Evolutionary conservation across 2,113 vertebrate species (phyloP).

Genomic region (Hipposideros armiger): DNA sequence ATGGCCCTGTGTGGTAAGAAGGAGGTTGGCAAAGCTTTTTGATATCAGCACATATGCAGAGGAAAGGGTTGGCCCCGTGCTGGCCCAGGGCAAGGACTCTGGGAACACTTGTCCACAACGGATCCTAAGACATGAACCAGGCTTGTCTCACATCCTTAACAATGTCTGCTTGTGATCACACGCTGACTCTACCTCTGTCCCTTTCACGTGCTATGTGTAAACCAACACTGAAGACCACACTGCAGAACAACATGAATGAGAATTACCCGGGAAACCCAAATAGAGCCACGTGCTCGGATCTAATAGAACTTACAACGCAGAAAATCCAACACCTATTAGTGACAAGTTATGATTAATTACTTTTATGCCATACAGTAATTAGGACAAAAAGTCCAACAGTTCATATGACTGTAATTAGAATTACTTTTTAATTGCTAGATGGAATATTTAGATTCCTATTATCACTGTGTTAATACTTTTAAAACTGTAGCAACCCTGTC

Average conservation of each 20-base stretch:
- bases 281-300: background rate
- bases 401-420: slow-evolving; percentile 19
- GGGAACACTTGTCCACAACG: background rate
- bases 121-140: background rate
- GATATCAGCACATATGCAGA: background rate
- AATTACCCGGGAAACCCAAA: background rate
- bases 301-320: background rate
- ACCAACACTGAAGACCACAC: background rate
- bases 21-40: background rate
- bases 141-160: background rate
- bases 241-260: background rate
- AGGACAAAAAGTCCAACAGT: slow-evolving; percentile 32
- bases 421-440: slow-evolving; percentile 39
- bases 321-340: background rate
- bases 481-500: background rate
- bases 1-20: background rate
- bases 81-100: background rate
- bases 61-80: background rate
- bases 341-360: slow-evolving; percentile 35
- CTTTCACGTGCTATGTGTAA: background rate
- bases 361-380: slow-evolving; percentile 24
- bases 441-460: background rate
- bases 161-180: background rate
- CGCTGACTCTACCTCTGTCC: background rate
- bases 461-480: background rate